These are phyloP conservation scores for Pocillopora meandrina DNA, from an alignment of 92 coral and sea anemone genomes.

Conservation along the genomic window DNA sequence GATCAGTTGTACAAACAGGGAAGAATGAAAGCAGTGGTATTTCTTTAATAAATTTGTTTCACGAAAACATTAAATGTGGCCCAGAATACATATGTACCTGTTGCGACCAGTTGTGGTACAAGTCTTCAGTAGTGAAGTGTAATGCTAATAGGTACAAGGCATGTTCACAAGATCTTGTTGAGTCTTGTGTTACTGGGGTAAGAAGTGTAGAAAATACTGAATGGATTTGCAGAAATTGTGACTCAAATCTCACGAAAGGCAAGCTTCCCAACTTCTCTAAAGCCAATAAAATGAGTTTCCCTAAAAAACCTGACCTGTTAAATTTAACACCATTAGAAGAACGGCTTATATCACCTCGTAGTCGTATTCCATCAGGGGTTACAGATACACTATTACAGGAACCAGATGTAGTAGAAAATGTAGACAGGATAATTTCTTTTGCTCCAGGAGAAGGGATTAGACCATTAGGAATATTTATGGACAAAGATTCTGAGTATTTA, in stretches of 20 bases:
- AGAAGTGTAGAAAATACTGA: constrained; percentile 51
- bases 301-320: constrained; percentile 44
- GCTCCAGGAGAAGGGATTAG: constrained; percentile 51
- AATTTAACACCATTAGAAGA: constrained; percentile 68
- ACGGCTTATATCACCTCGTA: constrained; percentile 63
- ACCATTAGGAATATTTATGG: constrained; percentile 58
- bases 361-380: constrained; percentile 42
- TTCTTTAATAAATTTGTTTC: constrained; percentile 31
- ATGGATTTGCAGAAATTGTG: constrained; percentile 57
- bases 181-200: constrained; percentile 41
- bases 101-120: constrained; percentile 70
- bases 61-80: constrained; percentile 51
- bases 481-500: constrained; percentile 56
- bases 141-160: constrained; percentile 29
- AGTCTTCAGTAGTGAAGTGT: constrained; percentile 54
- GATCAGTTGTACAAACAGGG: constrained; percentile 3
- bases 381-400: constrained; percentile 51
- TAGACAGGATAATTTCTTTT: constrained; percentile 36
- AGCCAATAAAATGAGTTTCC: constrained; percentile 57
- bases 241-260: constrained; percentile 26
- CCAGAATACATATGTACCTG: constrained; percentile 73
- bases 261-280: constrained; percentile 59
- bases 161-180: constrained; percentile 28
- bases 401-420: constrained; percentile 52
- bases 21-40: constrained; percentile 27